Evolutionary conservation across 2,797 vertebrate genomes (phyloP), one percentile per base, ranked within the genome.

Genomic region (Fistularia commersonii): DNA sequence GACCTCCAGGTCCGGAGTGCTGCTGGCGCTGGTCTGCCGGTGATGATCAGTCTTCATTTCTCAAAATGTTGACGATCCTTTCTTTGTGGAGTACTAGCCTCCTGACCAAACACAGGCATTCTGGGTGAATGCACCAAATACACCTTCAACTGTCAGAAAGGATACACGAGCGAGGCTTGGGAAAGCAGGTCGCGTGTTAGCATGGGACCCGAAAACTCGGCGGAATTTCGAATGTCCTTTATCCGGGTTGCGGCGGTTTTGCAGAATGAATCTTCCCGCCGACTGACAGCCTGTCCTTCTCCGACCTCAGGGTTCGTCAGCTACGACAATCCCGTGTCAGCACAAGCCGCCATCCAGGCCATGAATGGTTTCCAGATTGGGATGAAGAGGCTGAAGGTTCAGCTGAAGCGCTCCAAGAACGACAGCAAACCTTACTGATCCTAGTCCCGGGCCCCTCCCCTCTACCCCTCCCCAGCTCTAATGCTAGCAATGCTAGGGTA

Each of bases 391-490:
- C 93, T 95, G 89, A 95, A 96, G 91, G 93, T 95, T 77, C 93
- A 96, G 89, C 91, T 95, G 66, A 87, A 86, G 69, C 90, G 88
- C 69, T 89, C 89, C 8, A 98, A 98, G 93, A 98, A 98, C 37
- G 96, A 98, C 94, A 98, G 96, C 95, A 98, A 98, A 91, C 96
- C 96, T 88, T 98, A 98, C 95, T 98, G 95, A 98, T 93, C 92
- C 88, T 90, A 88, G 85, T 83, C 91, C 91, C 82, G 88, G 93
- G 80, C 90, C 88, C 11, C 35, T 7, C 32, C 32, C 12, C n/a
- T 13, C 8, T 10, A 89, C 92, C 59, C 76, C 73, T 76, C 71
- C 85, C 85, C 83, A 77, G 94, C 93, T 94, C 92, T 92, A 93
- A 90, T 91, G 90, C 95, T 98, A 97, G 94, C 93, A 94, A 94